A percentile compares a stretch with the other conserved stretches of the same genome.
Evolutionary conservation across 1,140 invertebrate species (phyloP).

Genomic region (Saccostrea echinata): DNA sequence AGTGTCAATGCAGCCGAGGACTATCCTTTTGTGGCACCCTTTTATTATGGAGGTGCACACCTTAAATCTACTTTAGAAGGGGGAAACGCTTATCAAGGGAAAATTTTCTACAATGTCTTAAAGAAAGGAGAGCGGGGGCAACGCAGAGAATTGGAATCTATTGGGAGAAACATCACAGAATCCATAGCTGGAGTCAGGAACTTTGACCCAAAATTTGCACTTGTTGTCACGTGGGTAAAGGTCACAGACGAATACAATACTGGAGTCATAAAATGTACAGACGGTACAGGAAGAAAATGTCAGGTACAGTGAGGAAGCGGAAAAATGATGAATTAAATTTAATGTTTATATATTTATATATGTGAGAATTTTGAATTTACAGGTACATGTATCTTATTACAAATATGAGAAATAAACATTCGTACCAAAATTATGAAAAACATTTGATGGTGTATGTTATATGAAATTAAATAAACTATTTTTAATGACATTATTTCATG

Average conservation of each 20-base stretch:
- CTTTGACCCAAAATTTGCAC: not conserved
- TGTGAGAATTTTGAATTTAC: no score
- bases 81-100: not conserved
- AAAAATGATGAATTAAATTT: no score
- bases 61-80: not conserved
- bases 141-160: not conserved
- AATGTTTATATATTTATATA: no score
- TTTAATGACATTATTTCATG: no score
- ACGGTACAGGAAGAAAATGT: not conserved
- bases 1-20: constrained; percentile 13
- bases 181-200: not conserved
- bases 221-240: constrained; percentile 35
- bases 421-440: no score
- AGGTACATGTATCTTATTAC: no score
- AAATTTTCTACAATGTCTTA: constrained; percentile 15
- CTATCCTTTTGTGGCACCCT: constrained; percentile 30
- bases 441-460: no score
- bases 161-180: not conserved
- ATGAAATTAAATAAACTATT: no score
- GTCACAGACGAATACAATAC: constrained; percentile 27
- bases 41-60: constrained; percentile 14
- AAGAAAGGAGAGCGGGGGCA: not conserved
- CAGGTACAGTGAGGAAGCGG: not conserved
- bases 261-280: not conserved
- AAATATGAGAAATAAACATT: no score